Evolutionary conservation across 2,888 invertebrate species (phyloP).

Genomic region (Macropis europaea): DNA sequence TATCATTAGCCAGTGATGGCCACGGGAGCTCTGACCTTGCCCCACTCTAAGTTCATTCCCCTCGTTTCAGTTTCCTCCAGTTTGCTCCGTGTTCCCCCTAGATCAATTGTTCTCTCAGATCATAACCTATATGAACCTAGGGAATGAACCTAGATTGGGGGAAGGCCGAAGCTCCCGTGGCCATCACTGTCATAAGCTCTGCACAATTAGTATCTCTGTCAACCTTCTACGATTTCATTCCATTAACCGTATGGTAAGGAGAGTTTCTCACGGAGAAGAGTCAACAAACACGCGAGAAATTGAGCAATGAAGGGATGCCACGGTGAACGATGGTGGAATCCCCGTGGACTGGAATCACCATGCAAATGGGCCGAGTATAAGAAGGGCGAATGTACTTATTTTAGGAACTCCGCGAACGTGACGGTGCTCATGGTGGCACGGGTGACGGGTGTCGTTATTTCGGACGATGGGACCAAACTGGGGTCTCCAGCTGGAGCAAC

Average conservation of each 20-base stretch:
- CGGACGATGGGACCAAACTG: conserved; percentile 53
- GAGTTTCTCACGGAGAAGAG: not conserved
- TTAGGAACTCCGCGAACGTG: conserved; percentile 67
- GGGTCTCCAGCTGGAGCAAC: conserved; percentile 56
- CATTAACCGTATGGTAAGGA: not conserved
- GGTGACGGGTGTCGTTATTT: conserved; percentile 66
- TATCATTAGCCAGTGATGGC: too few relatives aligned
- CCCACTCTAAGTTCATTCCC: too few relatives aligned
- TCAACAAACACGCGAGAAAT: not conserved
- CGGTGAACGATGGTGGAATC: conserved; percentile 27
- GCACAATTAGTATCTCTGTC: too few relatives aligned
- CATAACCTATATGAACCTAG: too few relatives aligned
- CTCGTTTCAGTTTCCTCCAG: too few relatives aligned
- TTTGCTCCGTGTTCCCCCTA: too few relatives aligned
- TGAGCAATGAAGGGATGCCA: conserved; percentile 1
- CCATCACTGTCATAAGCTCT: too few relatives aligned
- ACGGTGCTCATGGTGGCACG: conserved; percentile 51
- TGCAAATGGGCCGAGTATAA: conserved; percentile 40
- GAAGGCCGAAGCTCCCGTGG: too few relatives aligned
- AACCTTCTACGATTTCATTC: not conserved
- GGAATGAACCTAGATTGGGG: too few relatives aligned
- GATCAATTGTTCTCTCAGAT: too few relatives aligned
- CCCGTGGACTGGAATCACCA: conserved; percentile 26
- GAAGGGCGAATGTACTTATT: conserved; percentile 58
- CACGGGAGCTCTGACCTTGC: too few relatives aligned